Base-by-base conservation (phyloP, 2,888 invertebrate species). In the Rosalia funebris region DNA sequence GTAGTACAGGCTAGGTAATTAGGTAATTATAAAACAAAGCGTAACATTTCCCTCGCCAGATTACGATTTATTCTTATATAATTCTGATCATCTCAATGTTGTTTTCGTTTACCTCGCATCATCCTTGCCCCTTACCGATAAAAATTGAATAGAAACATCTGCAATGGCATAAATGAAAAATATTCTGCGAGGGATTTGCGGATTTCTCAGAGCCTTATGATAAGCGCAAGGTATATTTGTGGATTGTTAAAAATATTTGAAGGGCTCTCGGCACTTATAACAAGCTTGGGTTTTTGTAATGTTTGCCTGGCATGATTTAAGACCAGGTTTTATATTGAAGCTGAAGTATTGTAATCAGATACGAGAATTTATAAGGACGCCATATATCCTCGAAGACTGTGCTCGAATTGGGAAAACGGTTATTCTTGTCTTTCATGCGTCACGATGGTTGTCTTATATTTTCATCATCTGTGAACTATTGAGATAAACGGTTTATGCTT, bases 291-390 rank as follows among this genome's bases (percentile, higher is more conserved):
- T 57, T 39, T 57, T 36, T 34, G 45, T 57, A 56, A 57, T 36
- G 57, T 50, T 50, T 50, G 57, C 50, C 47, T 34, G 42, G 37
- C 37, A 57, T 57, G 57, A 57, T 57, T 57, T 57, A 57, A 20
- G 57, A 17, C 34, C 39, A 45, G 57, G 48, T 57, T 57, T 42
- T 50, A 42, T 50, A 57, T 57, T 57, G 47, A 46, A 50, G 48
- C 41, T 57, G 50, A 57, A 50, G 42, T 50, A 50, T 57, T 57
- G 44, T 59, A 59, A 59, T 59, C 59, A 59, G 46, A 53, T 44
- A 45, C 41, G 53, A 39, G 47, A 54, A 59, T 59, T 59, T 54
- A 59, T 54, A 54, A 41, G 42, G 44, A 50, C 39, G 42, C 45
- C 12, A 44, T 57, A 48, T 50, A 57, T 50, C 53, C 37, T 9